Percentiles rank a stretch among this genome's conserved stretches.
phyloP scores from a whole-genome alignment of 2,888 invertebrate genomes.

The Hanleya hanleyi region DNA sequence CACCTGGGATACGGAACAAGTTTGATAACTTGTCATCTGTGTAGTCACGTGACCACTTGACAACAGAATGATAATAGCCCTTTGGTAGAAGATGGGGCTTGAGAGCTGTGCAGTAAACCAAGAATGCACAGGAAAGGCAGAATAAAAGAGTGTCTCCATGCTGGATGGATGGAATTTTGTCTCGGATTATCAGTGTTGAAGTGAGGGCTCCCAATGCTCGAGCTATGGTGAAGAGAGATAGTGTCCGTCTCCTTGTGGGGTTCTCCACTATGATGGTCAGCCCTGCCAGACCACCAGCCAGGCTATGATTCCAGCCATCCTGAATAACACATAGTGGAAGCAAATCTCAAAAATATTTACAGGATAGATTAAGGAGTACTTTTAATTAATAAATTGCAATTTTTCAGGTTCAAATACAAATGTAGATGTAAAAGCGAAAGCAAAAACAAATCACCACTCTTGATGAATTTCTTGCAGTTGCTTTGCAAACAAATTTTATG shows the following conservation, averaged over 20 bases:
- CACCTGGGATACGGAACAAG: conserved; percentile 47
- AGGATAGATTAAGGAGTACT: too few species aligned
- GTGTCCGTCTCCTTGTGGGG: conserved; percentile 43
- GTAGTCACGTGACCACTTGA: conserved; percentile 62
- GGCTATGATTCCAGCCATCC: conserved; percentile 59
- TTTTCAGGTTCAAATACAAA: too few species aligned
- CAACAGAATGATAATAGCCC: conserved; percentile 57
- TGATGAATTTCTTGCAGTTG: too few species aligned
- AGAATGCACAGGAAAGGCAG: conserved; percentile 48
- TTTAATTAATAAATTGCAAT: too few species aligned
- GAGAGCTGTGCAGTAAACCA: conserved; percentile 50
- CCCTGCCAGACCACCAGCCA: conserved; percentile 58
- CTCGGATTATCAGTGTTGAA: conserved; percentile 51
- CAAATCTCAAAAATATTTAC: too few species aligned
- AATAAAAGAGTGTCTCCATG: conserved; percentile 54
- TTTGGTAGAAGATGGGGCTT: conserved; percentile 49
- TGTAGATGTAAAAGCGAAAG: too few species aligned
- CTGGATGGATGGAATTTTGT: conserved; percentile 44
- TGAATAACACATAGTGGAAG: too few species aligned
- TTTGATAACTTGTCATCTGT: conserved; percentile 43
- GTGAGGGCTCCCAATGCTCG: conserved; percentile 57
- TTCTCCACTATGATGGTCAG: conserved; percentile 50
- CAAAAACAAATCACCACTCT: too few species aligned
- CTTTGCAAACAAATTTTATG: too few species aligned
- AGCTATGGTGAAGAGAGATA: conserved; percentile 55